A percentile compares a stretch with the other conserved stretches of the same genome.
phyloP scores from a whole-genome alignment of 1,140 invertebrate genomes.

The Drosophila tani region DNA sequence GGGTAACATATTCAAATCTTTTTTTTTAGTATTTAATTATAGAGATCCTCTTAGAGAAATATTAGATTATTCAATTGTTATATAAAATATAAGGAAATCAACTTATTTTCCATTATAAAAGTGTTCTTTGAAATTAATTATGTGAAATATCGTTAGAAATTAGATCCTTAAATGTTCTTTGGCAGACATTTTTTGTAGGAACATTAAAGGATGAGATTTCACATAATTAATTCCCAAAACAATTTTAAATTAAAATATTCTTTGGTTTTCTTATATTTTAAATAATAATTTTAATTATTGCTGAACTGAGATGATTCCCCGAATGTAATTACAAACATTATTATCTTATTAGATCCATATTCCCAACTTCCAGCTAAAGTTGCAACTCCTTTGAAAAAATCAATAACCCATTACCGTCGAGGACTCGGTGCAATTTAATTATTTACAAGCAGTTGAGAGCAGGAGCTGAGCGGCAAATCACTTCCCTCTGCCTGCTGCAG shows the following conservation, averaged over 20 bases:
- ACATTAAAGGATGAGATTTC: too few species aligned
- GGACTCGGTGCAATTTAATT: constrained; percentile 59
- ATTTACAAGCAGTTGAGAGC: constrained; percentile 59
- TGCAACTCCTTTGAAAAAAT: constrained; percentile 45
- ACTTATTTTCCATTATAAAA: too few species aligned
- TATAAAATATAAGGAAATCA: too few species aligned
- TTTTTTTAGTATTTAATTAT: background rate
- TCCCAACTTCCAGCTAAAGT: background rate
- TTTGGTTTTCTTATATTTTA: too few species aligned
- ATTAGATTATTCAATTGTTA: background rate
- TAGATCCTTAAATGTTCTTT: background rate
- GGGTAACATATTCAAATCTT: background rate
- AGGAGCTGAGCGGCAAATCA: constrained; percentile 33
- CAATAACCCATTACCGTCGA: constrained; percentile 47
- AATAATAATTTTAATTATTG: too few species aligned
- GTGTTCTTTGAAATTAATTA: too few species aligned
- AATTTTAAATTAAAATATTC: too few species aligned
- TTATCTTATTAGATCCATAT: background rate
- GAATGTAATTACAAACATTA: background rate
- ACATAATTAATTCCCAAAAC: too few species aligned
- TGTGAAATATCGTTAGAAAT: too few species aligned
- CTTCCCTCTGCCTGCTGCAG: constrained; percentile 52
- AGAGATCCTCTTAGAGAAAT: too few species aligned
- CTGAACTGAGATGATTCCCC: background rate
- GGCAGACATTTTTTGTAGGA: background rate